These are phyloP conservation scores for Ophion ventricosus DNA, from an alignment of 2,888 invertebrate genomes.

Conservation along the genomic window DNA sequence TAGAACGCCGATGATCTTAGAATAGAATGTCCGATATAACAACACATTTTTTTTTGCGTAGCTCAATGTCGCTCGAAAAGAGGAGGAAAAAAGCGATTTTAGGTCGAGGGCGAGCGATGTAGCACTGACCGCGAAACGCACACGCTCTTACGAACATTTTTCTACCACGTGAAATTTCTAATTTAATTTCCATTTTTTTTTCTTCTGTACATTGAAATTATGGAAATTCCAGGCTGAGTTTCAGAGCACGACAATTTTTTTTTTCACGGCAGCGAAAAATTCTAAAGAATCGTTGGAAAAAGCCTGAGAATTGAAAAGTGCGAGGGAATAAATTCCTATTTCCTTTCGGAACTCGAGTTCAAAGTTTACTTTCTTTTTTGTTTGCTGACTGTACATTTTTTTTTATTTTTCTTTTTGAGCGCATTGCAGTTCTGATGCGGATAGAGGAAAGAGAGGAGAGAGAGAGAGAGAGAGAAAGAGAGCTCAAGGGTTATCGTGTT, in stretches of 20 bases:
- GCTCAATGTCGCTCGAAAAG: conserved; percentile 14
- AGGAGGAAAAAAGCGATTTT: not conserved
- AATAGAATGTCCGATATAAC: conserved; percentile 24
- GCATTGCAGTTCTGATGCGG: not conserved
- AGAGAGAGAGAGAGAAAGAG: not conserved
- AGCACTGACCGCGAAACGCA: conserved; percentile 25
- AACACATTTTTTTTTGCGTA: not conserved
- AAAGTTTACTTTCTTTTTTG: not conserved
- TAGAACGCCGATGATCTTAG: conserved; percentile 12
- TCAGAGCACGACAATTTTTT: not conserved
- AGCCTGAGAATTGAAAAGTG: not conserved
- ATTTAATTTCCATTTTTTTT: not conserved
- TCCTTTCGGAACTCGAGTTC: not conserved
- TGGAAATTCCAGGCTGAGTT: not conserved
- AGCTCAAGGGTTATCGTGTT: conserved; percentile 54
- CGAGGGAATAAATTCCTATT: not conserved
- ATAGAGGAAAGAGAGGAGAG: not conserved
- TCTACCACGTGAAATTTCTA: not conserved
- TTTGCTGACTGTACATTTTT: not conserved
- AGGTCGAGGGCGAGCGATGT: conserved; percentile 16
- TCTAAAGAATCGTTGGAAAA: not conserved
- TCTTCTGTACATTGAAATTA: not conserved
- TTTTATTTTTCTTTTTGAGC: conserved; percentile 19
- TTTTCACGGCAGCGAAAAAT: not conserved
- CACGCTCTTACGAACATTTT: not conserved